phyloP scores from a whole-genome alignment of 2,797 vertebrate genomes.

The Chelon auratus region DNA sequence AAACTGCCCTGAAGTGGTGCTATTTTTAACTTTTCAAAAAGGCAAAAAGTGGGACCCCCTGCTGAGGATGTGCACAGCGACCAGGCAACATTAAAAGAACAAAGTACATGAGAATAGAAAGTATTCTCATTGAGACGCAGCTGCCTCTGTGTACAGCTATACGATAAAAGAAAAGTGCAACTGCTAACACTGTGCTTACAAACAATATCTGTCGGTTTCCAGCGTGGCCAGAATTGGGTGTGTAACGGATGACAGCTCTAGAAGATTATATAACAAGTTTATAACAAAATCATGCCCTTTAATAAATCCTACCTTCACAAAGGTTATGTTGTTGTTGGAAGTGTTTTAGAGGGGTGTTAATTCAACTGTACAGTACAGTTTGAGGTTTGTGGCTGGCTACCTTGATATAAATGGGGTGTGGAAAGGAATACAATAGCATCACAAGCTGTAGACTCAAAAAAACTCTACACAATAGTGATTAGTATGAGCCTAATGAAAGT shows the following conservation, averaged over 20 bases:
- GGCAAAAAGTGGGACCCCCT: conserved; percentile 76
- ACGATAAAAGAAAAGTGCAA: conserved; percentile 20
- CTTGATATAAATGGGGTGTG: background rate
- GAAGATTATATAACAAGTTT: conserved; percentile 20
- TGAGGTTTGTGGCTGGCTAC: conserved; percentile 2
- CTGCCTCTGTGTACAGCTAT: conserved; percentile 16
- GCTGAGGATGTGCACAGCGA: conserved; percentile 65
- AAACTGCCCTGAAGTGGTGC: conserved; percentile 86
- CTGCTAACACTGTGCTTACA: conserved; percentile 15
- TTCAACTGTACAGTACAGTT: conserved; percentile 10
- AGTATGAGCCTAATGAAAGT: background rate
- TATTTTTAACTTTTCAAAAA: conserved; percentile 85
- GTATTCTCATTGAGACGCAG: conserved; percentile 48
- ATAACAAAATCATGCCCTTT: conserved; percentile 25
- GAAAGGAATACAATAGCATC: conserved; percentile 1
- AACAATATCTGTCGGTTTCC: conserved; percentile 28
- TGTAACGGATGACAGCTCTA: conserved; percentile 1
- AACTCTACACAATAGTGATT: background rate
- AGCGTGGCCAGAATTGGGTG: conserved; percentile 12
- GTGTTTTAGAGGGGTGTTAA: conserved; percentile 13
- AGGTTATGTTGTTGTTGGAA: conserved; percentile 16
- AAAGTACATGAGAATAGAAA: conserved; percentile 67
- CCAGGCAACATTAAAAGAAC: conserved; percentile 75
- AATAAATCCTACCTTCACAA: conserved; percentile 5
- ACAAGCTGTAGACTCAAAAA: conserved; percentile 1